Evolutionary conservation across 2,797 vertebrate genomes (phyloP).

Genomic region (Lithobates sylvaticus): DNA sequence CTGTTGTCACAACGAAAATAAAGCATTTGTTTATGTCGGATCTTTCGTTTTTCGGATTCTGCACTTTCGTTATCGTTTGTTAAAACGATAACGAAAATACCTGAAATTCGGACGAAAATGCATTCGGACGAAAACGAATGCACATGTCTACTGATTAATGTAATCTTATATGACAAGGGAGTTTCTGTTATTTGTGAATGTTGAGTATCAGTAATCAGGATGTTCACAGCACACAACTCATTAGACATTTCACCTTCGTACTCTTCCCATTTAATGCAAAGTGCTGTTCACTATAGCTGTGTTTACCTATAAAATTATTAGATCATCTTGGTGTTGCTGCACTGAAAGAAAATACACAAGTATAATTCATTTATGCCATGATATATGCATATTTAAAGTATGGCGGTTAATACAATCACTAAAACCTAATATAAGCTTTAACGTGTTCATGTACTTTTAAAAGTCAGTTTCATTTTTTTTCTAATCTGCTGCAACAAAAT

Average conservation of each 20-base stretch:
- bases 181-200: slow-evolving; percentile 18
- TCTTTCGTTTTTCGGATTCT: too few species aligned
- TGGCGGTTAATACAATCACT: background rate
- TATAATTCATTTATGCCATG: background rate
- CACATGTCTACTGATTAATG: slow-evolving; percentile 47
- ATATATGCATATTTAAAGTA: background rate
- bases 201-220: slow-evolving; percentile 18
- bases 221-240: background rate
- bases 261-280: slow-evolving; percentile 26
- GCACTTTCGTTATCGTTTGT: too few species aligned
- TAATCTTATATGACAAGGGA: slow-evolving; percentile 26
- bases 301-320: background rate
- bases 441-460: background rate
- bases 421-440: background rate
- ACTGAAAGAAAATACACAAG: background rate
- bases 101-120: too few species aligned
- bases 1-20: too few species aligned
- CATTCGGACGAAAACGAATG: too few species aligned
- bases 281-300: background rate
- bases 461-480: too few species aligned
- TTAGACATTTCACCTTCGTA: slow-evolving; percentile 21
- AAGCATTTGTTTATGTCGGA: too few species aligned
- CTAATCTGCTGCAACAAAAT: too few species aligned
- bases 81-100: too few species aligned
- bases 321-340: too few species aligned